phyloP scores from a whole-genome alignment of 2,113 vertebrate genomes.

The Elaphurus davidianus region DNA sequence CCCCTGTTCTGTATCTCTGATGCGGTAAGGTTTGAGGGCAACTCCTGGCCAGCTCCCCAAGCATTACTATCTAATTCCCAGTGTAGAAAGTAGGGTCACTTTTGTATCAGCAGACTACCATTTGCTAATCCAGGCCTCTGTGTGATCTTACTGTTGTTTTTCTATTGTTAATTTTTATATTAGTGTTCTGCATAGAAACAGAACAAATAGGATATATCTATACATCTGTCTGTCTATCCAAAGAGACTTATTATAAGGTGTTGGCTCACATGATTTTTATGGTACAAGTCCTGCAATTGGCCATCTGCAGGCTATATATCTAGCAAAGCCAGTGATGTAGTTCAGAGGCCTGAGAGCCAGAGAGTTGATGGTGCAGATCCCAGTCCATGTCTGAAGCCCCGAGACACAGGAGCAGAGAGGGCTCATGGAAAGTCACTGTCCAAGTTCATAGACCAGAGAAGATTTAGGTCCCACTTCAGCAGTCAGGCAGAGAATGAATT shows the following conservation, averaged over 20 bases:
- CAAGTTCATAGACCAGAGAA: background rate
- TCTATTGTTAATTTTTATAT: background rate
- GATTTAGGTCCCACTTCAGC: background rate
- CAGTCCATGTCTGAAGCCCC: background rate
- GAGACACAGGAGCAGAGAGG: background rate
- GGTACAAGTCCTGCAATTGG: background rate
- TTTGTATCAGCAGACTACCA: background rate
- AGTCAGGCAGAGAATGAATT: background rate
- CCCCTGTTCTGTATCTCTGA: background rate
- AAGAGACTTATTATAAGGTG: background rate
- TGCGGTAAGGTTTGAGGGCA: background rate
- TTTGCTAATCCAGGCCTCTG: background rate
- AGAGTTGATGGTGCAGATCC: background rate
- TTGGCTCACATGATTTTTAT: background rate
- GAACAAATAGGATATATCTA: background rate
- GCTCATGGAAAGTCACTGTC: background rate
- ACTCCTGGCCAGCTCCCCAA: background rate
- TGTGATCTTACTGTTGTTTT: slow-evolving; percentile 26
- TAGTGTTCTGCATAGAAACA: background rate
- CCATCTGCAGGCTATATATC: background rate
- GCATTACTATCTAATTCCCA: background rate
- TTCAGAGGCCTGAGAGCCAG: background rate
- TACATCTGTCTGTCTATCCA: background rate
- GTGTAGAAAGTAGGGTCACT: background rate
- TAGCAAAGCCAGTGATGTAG: background rate